Percentiles rank a stretch among this genome's conserved stretches.
Conservation (phyloP, 1,140 invertebrate genomes). For the Sycophila sp. region DNA sequence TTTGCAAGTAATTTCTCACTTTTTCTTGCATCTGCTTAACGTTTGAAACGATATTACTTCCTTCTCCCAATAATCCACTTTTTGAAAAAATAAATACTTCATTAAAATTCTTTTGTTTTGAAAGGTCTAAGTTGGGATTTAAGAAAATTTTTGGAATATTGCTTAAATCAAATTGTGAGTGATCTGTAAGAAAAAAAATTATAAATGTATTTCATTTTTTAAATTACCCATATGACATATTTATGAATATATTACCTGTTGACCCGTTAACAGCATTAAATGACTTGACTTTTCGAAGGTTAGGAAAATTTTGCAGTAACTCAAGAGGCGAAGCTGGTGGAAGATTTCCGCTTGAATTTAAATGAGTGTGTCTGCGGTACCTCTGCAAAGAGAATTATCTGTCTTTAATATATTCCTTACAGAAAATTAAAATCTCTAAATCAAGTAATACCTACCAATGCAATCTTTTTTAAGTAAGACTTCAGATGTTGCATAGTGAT, state of each 20-base stretch:
- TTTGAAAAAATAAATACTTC: conserved; percentile 80
- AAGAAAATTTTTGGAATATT: conserved; percentile 90
- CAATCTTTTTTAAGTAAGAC: conserved; percentile 83
- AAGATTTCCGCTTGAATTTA: conserved; percentile 57
- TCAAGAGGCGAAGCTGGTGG: conserved; percentile 60
- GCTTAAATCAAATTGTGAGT: conserved; percentile 68
- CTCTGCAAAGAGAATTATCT: conserved; percentile 60
- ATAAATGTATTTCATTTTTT: neutral
- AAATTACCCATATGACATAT: neutral
- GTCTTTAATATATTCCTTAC: too few relatives aligned
- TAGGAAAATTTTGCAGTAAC: conserved; percentile 65
- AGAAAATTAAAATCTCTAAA: too few relatives aligned
- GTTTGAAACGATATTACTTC: conserved; percentile 51
- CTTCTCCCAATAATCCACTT: conserved; percentile 54
- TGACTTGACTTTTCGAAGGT: conserved; percentile 63
- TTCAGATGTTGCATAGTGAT: conserved; percentile 88
- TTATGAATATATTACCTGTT: conserved; percentile 46
- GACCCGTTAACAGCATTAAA: conserved; percentile 40
- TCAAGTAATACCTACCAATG: conserved; percentile 52
- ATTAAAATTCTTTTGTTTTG: conserved; percentile 84
- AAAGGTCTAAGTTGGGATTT: conserved; percentile 82
- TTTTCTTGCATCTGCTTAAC: conserved; percentile 74
- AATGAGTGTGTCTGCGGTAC: conserved; percentile 64
- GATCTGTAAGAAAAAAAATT: conserved; percentile 54
- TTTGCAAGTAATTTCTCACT: conserved; percentile 62